Base-by-base conservation (phyloP, 1,140 invertebrate species). In the Pseudachorutes palmiensis region DNA sequence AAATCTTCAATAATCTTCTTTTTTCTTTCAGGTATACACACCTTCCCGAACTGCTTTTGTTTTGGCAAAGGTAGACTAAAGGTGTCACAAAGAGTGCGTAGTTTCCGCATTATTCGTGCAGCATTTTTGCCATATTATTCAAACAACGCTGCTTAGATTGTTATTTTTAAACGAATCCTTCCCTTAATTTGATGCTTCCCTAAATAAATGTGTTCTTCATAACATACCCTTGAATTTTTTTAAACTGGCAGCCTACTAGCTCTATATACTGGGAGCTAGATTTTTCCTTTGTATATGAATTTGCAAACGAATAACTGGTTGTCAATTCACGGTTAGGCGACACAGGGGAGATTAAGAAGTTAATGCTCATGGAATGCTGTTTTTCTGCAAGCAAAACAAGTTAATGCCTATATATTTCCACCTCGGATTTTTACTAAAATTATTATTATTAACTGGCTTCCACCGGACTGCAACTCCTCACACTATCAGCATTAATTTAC, bases 41-140 rank as follows among this genome's bases (percentile, higher is more conserved):
- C 87, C 87, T 12, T 82, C 81, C 77, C 82, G 87, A 61, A 84
- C 85, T 65, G 85, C 85, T 0, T 80, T 87, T 74, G 80, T 88
- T 26, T 83, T 85, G 70, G 85, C 83, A 31, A 79, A 76, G 59
- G 68, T 73, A 29, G 76, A 77, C 26, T 79, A 73, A 76, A 58
- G n/a, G n/a, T n/a, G n/a, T n/a, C n/a, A 30, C 41, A 24, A 1
- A 22, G 9, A 28, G 26, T 57, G 9, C 19, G 26, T 9, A 57
- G 9, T 19, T 45, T 19, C 36, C 36, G n/a, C n/a, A n/a, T n/a
- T n/a, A n/a, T n/a, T n/a, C 19, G 36, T 45, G 36, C 36, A 45
- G 36, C n/a, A n/a, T n/a, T n/a, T n/a, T n/a, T 45, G 36, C 36
- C 36, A 45, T 45, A 45, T 45, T 45, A 12, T 45, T 45, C 36